A percentile compares a stretch with the other conserved stretches of the same genome.
Conservation (phyloP, 2,797 vertebrate species). For the Scyliorhinus canicula region DNA sequence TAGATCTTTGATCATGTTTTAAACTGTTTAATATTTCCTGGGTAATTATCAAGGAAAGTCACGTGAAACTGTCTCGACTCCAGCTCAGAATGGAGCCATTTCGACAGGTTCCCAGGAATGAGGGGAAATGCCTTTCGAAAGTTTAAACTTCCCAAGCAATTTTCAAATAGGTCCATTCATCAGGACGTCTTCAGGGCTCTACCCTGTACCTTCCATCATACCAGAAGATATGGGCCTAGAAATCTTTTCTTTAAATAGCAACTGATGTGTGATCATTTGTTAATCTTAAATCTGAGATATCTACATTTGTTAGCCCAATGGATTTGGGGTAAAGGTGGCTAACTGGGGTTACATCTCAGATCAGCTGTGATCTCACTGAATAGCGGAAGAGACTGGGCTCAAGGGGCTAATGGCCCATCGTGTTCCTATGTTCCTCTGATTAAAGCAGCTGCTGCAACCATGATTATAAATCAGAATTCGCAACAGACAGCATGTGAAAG, state of each 20-base stretch:
- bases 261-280: not conserved
- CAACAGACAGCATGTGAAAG: not conserved
- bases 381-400: not conserved
- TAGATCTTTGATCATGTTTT: too few relatives aligned
- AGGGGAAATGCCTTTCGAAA: too few relatives aligned
- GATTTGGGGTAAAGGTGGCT: not conserved
- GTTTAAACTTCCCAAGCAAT: too few relatives aligned
- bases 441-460: not conserved
- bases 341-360: not conserved
- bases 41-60: too few relatives aligned
- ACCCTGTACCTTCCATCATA: too few relatives aligned
- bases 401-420: not conserved
- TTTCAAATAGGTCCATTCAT: too few relatives aligned
- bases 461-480: not conserved
- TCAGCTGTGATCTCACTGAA: not conserved
- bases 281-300: not conserved
- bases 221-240: not conserved
- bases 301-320: not conserved
- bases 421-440: not conserved
- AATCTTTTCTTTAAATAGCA: not conserved
- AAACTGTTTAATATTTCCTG: too few relatives aligned
- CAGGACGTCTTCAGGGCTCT: too few relatives aligned
- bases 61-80: too few relatives aligned
- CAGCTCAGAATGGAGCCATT: too few relatives aligned
- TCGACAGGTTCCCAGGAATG: too few relatives aligned